phyloP scores from a whole-genome alignment of 2,888 invertebrate species.

The Hydriomena furcata region DNA sequence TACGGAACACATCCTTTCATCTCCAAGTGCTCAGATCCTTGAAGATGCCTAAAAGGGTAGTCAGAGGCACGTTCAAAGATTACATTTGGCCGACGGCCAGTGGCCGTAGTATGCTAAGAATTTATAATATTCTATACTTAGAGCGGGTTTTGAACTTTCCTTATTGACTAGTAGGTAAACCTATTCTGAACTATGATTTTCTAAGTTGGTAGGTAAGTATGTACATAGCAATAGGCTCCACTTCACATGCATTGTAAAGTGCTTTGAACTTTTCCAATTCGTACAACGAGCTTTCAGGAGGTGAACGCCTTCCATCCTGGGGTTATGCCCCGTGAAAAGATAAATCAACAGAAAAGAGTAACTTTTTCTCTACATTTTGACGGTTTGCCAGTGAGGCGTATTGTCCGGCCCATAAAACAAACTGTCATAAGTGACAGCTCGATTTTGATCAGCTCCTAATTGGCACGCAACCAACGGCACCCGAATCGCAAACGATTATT shows the following conservation, averaged over 20 bases:
- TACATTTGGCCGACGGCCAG: too few species aligned
- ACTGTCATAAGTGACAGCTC: conserved; percentile 19
- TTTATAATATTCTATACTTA: too few species aligned
- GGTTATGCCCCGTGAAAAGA: conserved; percentile 19
- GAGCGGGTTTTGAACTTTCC: too few species aligned
- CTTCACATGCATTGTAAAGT: conserved; percentile 15
- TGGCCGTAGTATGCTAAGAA: too few species aligned
- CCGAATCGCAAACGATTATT: conserved; percentile 2
- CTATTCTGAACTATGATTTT: too few species aligned
- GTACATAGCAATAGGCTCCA: conserved; percentile 11
- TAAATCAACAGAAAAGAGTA: conserved; percentile 1
- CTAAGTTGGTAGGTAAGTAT: background rate
- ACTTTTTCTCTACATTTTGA: conserved; percentile 11
- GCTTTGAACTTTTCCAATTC: conserved; percentile 25
- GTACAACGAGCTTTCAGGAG: conserved; percentile 27
- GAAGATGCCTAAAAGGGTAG: too few species aligned
- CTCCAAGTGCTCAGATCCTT: too few species aligned
- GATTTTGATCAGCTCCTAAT: conserved; percentile 7
- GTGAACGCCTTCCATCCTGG: conserved; percentile 23
- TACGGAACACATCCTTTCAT: too few species aligned
- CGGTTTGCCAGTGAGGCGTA: background rate
- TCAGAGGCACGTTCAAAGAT: too few species aligned
- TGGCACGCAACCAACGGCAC: conserved; percentile 7
- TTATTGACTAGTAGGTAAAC: too few species aligned
- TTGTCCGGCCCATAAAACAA: conserved; percentile 8